Conservation (phyloP, 2,797 vertebrate species). For the Mus minutoides region DNA sequence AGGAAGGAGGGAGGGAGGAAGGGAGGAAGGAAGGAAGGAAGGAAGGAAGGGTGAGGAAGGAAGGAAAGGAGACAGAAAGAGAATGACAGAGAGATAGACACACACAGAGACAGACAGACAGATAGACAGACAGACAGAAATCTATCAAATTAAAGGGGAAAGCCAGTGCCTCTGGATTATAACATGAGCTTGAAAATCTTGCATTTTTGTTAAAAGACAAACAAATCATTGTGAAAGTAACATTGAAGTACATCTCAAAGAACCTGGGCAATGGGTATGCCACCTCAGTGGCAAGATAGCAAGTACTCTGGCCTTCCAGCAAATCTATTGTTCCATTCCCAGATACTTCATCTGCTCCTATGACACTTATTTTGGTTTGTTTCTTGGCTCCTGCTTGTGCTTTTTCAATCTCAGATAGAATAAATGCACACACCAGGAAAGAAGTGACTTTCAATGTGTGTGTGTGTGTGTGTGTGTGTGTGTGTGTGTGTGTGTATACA, state of each 20-base stretch:
- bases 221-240: background rate
- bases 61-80: too few relatives aligned
- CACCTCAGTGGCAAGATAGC: slow-evolving; percentile 21
- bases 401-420: slow-evolving; percentile 19
- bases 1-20: background rate
- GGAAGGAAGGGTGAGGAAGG: too few relatives aligned
- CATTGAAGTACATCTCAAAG: background rate
- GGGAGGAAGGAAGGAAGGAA: rapidly evolving
- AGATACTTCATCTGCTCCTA: background rate
- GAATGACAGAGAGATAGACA: too few relatives aligned
- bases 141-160: background rate
- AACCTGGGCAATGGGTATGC: background rate
- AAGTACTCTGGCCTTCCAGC: background rate
- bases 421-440: background rate
- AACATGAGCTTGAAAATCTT: background rate
- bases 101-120: too few relatives aligned
- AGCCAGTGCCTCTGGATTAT: background rate
- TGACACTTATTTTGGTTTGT: background rate
- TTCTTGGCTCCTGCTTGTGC: background rate
- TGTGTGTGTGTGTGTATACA: background rate
- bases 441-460: background rate
- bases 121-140: background rate
- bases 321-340: background rate
- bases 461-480: background rate
- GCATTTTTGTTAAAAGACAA: background rate